Evolutionary conservation across 2,797 vertebrate genomes (phyloP), one percentile per base, ranked within the genome.

Genomic region (Artibeus lituratus): DNA sequence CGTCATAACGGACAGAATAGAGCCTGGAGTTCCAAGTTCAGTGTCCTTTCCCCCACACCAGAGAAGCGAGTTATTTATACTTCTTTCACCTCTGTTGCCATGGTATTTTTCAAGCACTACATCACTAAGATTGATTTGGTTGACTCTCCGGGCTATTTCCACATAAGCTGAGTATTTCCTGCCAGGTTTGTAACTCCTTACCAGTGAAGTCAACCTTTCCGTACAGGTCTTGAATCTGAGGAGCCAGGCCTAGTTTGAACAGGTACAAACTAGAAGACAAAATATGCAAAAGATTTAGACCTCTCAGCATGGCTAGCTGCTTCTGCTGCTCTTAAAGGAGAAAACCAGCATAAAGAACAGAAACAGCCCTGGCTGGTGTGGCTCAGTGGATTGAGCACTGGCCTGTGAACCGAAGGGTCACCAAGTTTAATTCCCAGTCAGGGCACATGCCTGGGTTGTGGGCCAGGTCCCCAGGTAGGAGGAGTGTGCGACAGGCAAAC

Each of bases 181-280:
- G 76, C 81, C 76, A 77, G 44, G 72, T 47, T 7, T n/a, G 22
- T 35, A 37, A 3, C 18, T 84, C 90, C 99, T 99, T 98, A 99
- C 99, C 99, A 98, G 99, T 99, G 98, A 99, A 99, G 96, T 99
- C 99, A 12, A 99, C 99, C 98, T 99, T 99, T 95, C 99, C 99
- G 85, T 99, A 99, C 37, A 99, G 99, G 97, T 99, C 99, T 98
- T 99, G 99, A 97, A 99, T 99, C 98, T 99, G 99, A 0, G 99
- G 99, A 1, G 99, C 99, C 97, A 99, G 98, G 73, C 99, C 99
- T 53, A 99, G 98, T 97, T 99, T 99, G 98, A 99, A 99, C 98
- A 99, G 99, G 98, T 99, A 99, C 95, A 99, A 98, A 95, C 99
- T 99, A 97, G 49, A 97, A 83, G 90, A 98, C 87, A 98, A 97